Evolutionary conservation across 2,797 vertebrate genomes (phyloP).

Genomic region (Heteromormyrus szaboi): DNA sequence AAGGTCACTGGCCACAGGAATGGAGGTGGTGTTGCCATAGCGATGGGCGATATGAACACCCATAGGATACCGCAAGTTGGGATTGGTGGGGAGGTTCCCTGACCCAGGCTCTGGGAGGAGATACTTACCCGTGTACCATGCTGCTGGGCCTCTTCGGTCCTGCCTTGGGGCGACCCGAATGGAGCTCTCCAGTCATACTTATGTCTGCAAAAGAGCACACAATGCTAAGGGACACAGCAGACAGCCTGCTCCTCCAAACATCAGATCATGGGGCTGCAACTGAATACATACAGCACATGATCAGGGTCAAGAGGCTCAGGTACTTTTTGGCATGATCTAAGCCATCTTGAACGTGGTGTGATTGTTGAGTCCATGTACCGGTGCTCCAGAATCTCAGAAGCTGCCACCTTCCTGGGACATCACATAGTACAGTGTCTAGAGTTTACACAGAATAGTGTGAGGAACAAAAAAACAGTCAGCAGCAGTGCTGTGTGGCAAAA

Average conservation of each 20-base stretch:
- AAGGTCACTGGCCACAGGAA: not conserved
- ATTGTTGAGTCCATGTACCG: not conserved
- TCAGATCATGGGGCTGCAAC: no score
- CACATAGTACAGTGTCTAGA: not conserved
- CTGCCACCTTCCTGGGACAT: not conserved
- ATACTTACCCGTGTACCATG: constrained; percentile 64
- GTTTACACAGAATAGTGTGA: not conserved
- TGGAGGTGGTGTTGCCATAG: not conserved
- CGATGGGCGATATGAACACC: not conserved
- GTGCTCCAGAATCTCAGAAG: not conserved
- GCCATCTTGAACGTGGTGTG: not conserved
- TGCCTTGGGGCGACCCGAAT: constrained; percentile 62
- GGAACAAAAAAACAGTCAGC: not conserved
- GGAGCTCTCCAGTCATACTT: constrained; percentile 71
- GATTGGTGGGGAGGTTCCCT: not conserved
- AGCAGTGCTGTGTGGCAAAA: not conserved
- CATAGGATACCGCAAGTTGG: not conserved
- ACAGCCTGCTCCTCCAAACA: not conserved
- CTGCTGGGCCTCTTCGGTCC: constrained; percentile 62
- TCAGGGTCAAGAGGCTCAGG: not conserved
- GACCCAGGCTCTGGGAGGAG: not conserved
- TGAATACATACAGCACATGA: not conserved
- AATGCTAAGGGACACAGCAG: not conserved
- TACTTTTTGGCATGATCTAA: not conserved
- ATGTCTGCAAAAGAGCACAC: constrained; percentile 52